Evolutionary conservation across 2,888 invertebrate genomes (phyloP).

Genomic region (Cheilosia urbana): DNA sequence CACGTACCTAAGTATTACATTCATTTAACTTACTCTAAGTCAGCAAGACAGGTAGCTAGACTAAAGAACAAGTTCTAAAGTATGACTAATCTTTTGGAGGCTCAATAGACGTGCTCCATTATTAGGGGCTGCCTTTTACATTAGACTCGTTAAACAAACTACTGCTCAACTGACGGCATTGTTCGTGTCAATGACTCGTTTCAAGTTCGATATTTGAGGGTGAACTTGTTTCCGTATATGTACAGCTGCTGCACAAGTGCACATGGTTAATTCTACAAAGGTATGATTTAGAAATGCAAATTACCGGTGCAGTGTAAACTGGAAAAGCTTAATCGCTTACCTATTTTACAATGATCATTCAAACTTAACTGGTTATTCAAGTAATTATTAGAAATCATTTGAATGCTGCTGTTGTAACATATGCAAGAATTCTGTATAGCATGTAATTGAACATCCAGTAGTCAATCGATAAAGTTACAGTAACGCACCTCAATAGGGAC

Average conservation of each 20-base stretch:
- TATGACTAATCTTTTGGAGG: neutral
- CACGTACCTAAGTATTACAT: no score
- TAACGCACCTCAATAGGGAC: no score
- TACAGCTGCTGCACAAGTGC: neutral
- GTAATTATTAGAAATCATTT: constrained; percentile 12
- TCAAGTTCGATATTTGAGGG: neutral
- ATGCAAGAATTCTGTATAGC: neutral
- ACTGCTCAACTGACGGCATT: neutral
- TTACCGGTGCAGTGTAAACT: neutral
- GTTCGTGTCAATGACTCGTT: constrained; percentile 11
- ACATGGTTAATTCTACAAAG: neutral
- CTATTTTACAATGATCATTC: neutral
- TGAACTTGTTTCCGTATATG: constrained; percentile 3
- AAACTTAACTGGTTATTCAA: constrained; percentile 5
- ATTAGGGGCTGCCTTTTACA: neutral
- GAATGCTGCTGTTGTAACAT: neutral
- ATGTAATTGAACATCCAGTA: neutral
- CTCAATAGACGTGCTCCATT: neutral
- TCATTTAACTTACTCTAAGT: no score
- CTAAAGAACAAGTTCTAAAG: no score
- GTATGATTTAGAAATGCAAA: no score
- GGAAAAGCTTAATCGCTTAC: neutral
- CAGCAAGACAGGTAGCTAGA: no score
- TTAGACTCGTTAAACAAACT: neutral
- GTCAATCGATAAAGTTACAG: neutral